Conservation (phyloP, 1,140 invertebrate species). For the Eufriesea mexicana region DNA sequence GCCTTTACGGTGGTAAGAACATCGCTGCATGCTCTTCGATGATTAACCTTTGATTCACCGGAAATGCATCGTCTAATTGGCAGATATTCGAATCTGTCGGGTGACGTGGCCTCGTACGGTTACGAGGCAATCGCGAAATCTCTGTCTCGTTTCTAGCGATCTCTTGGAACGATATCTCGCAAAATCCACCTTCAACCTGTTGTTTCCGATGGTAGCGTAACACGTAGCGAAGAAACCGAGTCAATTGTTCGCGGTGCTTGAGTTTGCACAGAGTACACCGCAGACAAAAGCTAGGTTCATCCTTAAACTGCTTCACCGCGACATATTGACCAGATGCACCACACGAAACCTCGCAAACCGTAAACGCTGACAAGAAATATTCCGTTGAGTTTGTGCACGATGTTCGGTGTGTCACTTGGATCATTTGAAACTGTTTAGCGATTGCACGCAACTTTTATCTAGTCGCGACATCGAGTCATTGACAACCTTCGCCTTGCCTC, state of each 20-base stretch:
- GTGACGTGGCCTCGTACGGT: background rate
- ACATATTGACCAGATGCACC: background rate
- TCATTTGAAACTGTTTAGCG: background rate
- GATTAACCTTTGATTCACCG: constrained; percentile 25
- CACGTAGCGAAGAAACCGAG: background rate
- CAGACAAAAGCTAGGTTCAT: background rate
- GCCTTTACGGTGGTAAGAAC: constrained; percentile 4
- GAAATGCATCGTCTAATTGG: constrained; percentile 8
- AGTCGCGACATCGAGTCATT: constrained; percentile 23
- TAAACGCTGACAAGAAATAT: background rate
- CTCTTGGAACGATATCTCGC: background rate
- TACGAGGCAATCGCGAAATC: background rate
- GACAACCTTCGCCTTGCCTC: background rate
- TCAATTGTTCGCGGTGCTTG: background rate
- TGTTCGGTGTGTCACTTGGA: background rate
- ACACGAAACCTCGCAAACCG: background rate
- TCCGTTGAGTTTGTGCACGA: background rate
- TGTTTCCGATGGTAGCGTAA: background rate
- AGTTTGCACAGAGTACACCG: background rate
- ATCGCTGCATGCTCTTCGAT: constrained; percentile 4
- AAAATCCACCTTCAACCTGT: constrained; percentile 34
- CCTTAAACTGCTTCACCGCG: constrained; percentile 8
- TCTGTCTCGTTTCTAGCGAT: background rate
- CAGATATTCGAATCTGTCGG: background rate
- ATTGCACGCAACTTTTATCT: background rate